Base-by-base conservation (phyloP, 1,140 invertebrate species). In the Phymorhynchus buccinoides region DNA sequence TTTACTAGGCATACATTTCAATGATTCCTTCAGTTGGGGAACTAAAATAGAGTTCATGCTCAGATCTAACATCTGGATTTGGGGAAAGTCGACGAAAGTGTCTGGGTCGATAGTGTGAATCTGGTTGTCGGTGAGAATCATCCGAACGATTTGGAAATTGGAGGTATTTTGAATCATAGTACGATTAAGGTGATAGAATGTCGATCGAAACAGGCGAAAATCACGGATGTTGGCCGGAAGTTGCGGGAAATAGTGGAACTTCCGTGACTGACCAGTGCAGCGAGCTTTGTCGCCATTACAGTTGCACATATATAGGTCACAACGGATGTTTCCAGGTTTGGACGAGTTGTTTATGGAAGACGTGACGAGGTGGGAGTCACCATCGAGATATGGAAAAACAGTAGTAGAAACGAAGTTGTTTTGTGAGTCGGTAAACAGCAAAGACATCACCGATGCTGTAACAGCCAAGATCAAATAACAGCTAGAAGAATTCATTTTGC, bases 161-260 rank as follows among this genome's bases (percentile, higher is more conserved):
- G 81, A 83, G 62, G 73, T 16, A 44, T 83, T 83, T 37, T 12
- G 16, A 62, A 83, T 32, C 62, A 83, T 68, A 27, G 62, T 22
- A 41, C 81, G 81, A 22, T 37, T 68, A 37, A 83, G 18, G 52
- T 42, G 30, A 35, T 39, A 4, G 35, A 73, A 41, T 1, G 71
- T n/a, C 9, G 81, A 37, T 16, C 27, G 35, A 18, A 42, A 41
- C 81, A 83, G 42, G 2, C 81, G 44, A 30, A 83, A 83, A 27
- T 83, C 62, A 6, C 81, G 81, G n/a, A 83, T 83, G 1, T 39
- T 71, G 37, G 62, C 62, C 39, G 81, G 81, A 9, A 83, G 37
- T 3, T 66, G 44, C 1, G 81, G 81, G 18, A 83, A 41, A 41
- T 83, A 83, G 22, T 71, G 81, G 37, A 71, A 41, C 3, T 30